phyloP scores from a whole-genome alignment of 2,797 vertebrate genomes.

The Mormyrus proboscirostris region DNA sequence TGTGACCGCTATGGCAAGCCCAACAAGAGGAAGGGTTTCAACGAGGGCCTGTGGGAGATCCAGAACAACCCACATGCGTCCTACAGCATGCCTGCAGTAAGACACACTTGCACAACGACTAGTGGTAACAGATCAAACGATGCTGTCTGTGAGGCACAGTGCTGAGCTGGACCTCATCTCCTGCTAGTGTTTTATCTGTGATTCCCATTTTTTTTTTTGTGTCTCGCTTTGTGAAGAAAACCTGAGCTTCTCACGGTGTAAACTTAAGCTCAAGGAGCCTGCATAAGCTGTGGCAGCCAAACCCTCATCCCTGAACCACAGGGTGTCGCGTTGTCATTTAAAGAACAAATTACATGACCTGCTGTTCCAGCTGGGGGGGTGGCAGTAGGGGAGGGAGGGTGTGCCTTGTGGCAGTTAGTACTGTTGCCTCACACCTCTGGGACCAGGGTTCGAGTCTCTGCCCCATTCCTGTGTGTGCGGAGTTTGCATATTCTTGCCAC shows the following conservation, averaged over 20 bases:
- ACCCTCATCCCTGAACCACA: background rate
- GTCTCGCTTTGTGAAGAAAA: background rate
- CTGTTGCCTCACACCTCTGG: background rate
- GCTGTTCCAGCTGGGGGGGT: background rate
- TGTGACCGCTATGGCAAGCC: constrained; percentile 92
- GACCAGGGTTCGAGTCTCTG: background rate
- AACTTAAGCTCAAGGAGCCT: background rate
- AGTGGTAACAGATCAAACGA: background rate
- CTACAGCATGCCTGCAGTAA: constrained; percentile 85
- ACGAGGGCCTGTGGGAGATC: constrained; percentile 98
- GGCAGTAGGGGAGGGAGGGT: background rate
- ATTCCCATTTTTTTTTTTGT: background rate
- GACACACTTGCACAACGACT: constrained; percentile 34
- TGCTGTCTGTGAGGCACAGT: background rate
- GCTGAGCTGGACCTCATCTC: background rate
- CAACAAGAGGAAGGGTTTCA: constrained; percentile 99
- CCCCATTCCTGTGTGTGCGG: background rate
- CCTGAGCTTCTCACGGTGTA: background rate
- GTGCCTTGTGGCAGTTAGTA: background rate
- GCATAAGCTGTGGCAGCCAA: background rate
- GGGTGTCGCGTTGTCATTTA: background rate
- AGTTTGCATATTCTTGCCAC: background rate
- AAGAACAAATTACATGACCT: background rate
- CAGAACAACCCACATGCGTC: constrained; percentile 96
- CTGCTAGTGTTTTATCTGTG: background rate